These are phyloP conservation scores for Tetrao urogallus DNA, from an alignment of 2,113 vertebrate genomes.

Conservation along the genomic window DNA sequence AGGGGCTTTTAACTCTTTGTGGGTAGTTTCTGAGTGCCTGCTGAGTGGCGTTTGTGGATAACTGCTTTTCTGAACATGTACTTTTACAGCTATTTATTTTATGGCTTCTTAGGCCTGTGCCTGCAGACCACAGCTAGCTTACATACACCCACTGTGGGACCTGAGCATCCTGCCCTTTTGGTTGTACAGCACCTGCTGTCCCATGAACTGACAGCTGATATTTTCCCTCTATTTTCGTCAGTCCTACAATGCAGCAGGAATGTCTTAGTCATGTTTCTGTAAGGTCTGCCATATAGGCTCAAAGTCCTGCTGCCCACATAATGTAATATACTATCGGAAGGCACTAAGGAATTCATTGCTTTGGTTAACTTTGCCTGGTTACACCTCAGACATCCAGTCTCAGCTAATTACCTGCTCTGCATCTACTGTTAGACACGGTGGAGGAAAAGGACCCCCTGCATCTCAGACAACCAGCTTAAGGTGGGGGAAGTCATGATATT, in stretches of 20 bases:
- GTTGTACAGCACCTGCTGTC: neutral
- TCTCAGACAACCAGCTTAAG: neutral
- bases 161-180: neutral
- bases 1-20: slow-evolving; percentile 64
- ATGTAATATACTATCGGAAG: neutral
- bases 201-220: neutral
- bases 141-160: neutral
- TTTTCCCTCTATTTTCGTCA: neutral
- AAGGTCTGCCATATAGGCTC: neutral
- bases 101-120: neutral
- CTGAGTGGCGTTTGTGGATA: neutral
- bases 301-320: neutral
- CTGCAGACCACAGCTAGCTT: neutral
- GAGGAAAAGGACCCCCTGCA: neutral
- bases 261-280: neutral
- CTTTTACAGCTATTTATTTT: slow-evolving; percentile 15
- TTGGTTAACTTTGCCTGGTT: neutral
- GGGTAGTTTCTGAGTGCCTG: neutral
- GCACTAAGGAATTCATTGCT: neutral
- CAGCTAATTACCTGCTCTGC: neutral
- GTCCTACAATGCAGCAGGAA: neutral
- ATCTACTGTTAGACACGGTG: neutral
- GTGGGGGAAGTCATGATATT: neutral
- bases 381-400: neutral
- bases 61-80: neutral